phyloP scores from a whole-genome alignment of 2,888 invertebrate genomes.

The Caenorhabditis zanzibari region DNA sequence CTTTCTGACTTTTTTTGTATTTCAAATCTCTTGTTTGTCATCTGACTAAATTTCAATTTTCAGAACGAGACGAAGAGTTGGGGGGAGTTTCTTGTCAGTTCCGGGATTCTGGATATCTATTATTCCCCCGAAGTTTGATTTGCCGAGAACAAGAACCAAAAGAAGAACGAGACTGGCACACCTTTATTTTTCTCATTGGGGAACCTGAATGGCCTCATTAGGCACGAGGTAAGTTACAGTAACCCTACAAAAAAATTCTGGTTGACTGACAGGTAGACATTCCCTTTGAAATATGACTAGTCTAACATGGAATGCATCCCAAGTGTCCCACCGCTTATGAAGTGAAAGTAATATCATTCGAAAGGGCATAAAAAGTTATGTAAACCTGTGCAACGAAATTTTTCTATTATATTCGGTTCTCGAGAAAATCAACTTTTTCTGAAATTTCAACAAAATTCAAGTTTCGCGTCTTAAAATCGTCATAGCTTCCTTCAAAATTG shows the following conservation, averaged over 20 bases:
- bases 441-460: too few relatives aligned
- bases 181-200: slow-evolving; percentile 52
- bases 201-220: slow-evolving; percentile 70
- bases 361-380: too few relatives aligned
- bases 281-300: too few relatives aligned
- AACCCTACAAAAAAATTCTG: too few relatives aligned
- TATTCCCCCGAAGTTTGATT: slow-evolving; percentile 8
- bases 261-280: not conserved
- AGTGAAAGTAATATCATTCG: too few relatives aligned
- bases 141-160: slow-evolving; percentile 1
- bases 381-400: too few relatives aligned
- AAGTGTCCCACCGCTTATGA: too few relatives aligned
- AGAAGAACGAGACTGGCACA: slow-evolving; percentile 51
- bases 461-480: too few relatives aligned
- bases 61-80: slow-evolving; percentile 10
- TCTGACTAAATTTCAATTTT: not conserved
- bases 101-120: not conserved
- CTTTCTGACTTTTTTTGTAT: not conserved
- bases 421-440: too few relatives aligned
- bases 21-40: not conserved
- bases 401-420: too few relatives aligned
- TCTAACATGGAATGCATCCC: too few relatives aligned
- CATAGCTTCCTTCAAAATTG: too few relatives aligned
- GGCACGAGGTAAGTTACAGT: slow-evolving; percentile 56
- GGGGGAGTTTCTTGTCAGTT: slow-evolving; percentile 3